Percentiles rank a stretch among this genome's conserved stretches.
phyloP scores from a whole-genome alignment of 2,797 vertebrate species.

The Crax fasciolata region DNA sequence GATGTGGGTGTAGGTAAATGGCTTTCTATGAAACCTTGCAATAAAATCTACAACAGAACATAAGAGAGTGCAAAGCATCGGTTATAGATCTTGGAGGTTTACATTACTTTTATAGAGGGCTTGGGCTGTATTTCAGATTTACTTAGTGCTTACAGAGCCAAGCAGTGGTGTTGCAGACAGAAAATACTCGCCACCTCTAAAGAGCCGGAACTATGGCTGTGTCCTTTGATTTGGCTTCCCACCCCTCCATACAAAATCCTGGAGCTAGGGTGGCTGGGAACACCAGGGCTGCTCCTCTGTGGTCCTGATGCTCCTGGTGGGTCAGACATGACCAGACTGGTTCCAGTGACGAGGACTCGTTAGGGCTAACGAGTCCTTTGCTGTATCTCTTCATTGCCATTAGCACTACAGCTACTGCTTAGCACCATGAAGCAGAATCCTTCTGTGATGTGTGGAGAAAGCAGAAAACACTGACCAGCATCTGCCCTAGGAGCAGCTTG shows the following conservation, averaged over 20 bases:
- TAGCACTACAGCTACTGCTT: background rate
- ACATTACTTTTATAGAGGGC: conserved; percentile 43
- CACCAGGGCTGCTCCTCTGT: background rate
- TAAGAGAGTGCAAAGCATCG: conserved; percentile 17
- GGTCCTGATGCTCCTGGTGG: background rate
- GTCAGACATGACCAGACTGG: background rate
- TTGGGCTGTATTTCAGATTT: conserved; percentile 53
- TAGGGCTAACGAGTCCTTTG: background rate
- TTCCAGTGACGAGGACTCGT: background rate
- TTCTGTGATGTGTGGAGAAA: background rate
- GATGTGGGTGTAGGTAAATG: conserved; percentile 49
- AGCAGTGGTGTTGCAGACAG: background rate
- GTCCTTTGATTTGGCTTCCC: background rate
- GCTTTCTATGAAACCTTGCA: conserved; percentile 41
- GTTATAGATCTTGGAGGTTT: conserved; percentile 27
- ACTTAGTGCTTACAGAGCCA: background rate
- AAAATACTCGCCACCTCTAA: conserved; percentile 10
- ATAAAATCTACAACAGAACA: conserved; percentile 50
- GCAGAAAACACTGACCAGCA: background rate
- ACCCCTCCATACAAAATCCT: background rate
- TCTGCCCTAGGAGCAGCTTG: background rate
- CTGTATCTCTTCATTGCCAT: background rate
- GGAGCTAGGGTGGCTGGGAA: background rate
- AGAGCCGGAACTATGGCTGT: background rate
- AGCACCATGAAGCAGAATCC: background rate